Evolutionary conservation across 1,140 invertebrate genomes (phyloP).

Genomic region (Phymorhynchus buccinoides): DNA sequence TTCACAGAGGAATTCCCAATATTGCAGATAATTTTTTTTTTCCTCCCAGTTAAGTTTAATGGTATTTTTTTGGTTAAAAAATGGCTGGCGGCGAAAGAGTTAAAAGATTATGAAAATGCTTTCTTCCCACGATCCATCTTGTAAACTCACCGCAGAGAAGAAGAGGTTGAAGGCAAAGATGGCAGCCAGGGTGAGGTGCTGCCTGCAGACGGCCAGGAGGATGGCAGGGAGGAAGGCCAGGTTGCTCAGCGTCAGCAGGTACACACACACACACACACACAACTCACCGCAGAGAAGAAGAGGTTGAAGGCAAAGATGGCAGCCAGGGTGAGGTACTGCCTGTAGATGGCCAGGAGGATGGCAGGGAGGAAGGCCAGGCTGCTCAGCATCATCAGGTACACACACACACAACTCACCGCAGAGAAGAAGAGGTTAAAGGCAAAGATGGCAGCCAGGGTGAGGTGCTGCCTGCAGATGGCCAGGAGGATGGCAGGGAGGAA

Average conservation of each 20-base stretch:
- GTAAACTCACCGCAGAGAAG: conserved; percentile 85
- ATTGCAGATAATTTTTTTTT: no score
- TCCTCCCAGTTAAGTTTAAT: no score
- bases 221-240: conserved; percentile 88
- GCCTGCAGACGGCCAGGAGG: conserved; percentile 82
- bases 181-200: conserved; percentile 86
- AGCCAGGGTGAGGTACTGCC: conserved; percentile 86
- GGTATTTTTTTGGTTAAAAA: no score
- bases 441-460: conserved; percentile 88
- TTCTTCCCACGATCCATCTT: no score
- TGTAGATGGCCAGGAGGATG: conserved; percentile 83
- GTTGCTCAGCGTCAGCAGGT: conserved; percentile 85
- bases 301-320: conserved; percentile 88
- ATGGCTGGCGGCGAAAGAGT: no score
- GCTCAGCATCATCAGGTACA: conserved; percentile 87
- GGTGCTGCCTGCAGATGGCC: conserved; percentile 83
- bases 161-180: conserved; percentile 90
- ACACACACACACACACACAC: conserved; percentile 64
- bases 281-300: conserved; percentile 91
- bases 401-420: conserved; percentile 78
- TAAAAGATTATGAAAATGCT: no score
- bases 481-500: conserved; percentile 88
- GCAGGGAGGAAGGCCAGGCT: conserved; percentile 89
- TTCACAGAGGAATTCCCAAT: no score
- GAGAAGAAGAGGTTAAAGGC: conserved; percentile 90